Evolutionary conservation across 2,113 vertebrate species (phyloP), one percentile per base, ranked within the genome.

Genomic region (Phodopus roborovskii): DNA sequence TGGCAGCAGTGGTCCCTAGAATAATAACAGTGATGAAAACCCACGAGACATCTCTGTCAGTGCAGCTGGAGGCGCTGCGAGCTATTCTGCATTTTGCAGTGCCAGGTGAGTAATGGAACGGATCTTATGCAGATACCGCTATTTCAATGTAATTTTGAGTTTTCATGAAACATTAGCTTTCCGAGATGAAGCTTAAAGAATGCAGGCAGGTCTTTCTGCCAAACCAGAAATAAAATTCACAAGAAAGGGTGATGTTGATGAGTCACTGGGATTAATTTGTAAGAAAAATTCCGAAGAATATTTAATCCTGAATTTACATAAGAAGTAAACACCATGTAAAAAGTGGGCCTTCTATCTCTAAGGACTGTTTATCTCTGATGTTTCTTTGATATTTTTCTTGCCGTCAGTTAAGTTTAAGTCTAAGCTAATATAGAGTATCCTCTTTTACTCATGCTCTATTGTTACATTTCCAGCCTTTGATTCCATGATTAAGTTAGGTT

Each of bases 21-120:
- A 99, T 99, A 97, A 96, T 99, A 85, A 98, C 97, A 75, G 96
- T 98, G 92, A 99, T 99, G 99, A 99, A 97, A 97, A 97, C 96
- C 66, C 99, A 99, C 53, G 99, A 99, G 97, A 99, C 98, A 17
- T 97, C 99, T 17, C 97, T 97, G 1, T 97, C 98, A 42, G 99
- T 99, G 45, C 99, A 99, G 97, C 98, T 99, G 97, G 99, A 99
- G 97, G 99, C 99, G 2, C 97, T 99, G 96, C 97, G 98, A 97
- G 99, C 99, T 90, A 98, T 99, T 94, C 98, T 99, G 96, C 99
- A 98, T 90, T 99, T 99, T 92, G 98, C 99, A 95, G 98, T 97
- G 79, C 99, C 99, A 48, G 96, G 97, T 98, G 78, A 97, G 96
- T 95, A 19, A 33, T 15, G 4, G 70, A 73, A 45, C 3, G 26